Evolutionary conservation across 1,140 invertebrate genomes (phyloP).

Genomic region (Ceratosolen solmsi): DNA sequence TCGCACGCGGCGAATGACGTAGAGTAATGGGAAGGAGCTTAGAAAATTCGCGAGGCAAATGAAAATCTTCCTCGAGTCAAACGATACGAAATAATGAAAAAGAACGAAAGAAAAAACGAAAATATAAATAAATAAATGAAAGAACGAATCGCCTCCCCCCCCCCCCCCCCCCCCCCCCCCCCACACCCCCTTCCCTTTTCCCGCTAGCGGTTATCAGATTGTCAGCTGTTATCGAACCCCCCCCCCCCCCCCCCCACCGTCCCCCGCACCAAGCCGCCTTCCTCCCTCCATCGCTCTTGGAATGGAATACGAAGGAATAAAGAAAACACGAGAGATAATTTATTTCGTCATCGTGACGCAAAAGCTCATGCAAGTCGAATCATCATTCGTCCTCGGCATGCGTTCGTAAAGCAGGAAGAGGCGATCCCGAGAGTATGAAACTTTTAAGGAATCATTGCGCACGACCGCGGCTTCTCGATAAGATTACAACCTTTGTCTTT

Average conservation of each 20-base stretch:
- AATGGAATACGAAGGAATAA: not conserved
- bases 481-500: not conserved
- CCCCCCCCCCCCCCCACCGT: no score
- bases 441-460: not conserved
- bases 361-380: conserved; percentile 19
- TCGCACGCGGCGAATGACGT: not conserved
- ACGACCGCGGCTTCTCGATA: not conserved
- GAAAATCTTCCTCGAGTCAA: not conserved
- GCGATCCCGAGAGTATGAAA: not conserved
- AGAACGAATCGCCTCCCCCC: no score
- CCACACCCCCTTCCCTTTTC: no score
- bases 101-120: no score
- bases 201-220: no score
- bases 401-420: conserved; percentile 4
- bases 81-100: not conserved
- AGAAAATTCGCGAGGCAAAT: not conserved
- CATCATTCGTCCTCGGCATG: conserved; percentile 10
- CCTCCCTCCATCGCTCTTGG: no score
- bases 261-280: no score
- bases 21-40: not conserved
- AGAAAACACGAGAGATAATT: not conserved
- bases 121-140: no score
- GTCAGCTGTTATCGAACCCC: no score
- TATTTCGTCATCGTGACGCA: not conserved
- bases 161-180: no score